phyloP scores from a whole-genome alignment of 1,140 invertebrate species.

The Apis mellifera region DNA sequence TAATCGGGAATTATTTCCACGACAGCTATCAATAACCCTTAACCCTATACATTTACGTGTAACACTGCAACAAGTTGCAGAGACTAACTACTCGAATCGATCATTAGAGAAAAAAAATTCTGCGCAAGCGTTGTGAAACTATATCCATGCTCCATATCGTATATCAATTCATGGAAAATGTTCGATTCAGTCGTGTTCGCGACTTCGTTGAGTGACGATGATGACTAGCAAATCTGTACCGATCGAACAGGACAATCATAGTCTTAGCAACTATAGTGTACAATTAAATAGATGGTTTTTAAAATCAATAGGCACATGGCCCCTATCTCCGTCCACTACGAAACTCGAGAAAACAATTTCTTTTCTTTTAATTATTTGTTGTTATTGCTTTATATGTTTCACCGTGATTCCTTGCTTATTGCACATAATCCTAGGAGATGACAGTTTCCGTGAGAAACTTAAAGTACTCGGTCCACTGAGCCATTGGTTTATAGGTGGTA shows the following conservation, averaged over 20 bases:
- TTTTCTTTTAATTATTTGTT: constrained; percentile 2
- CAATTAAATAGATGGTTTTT: constrained; percentile 53
- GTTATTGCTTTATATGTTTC: constrained; percentile 17
- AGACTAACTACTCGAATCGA: constrained; percentile 35
- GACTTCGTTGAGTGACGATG: neutral
- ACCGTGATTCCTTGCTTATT: constrained; percentile 40
- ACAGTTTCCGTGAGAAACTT: constrained; percentile 9
- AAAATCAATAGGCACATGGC: constrained; percentile 60
- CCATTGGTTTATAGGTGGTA: constrained; percentile 44
- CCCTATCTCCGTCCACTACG: neutral
- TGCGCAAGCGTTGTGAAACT: neutral
- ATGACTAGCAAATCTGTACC: neutral
- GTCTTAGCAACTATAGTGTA: constrained; percentile 28
- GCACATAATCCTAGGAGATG: constrained; percentile 24
- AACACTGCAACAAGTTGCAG: constrained; percentile 4
- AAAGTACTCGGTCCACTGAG: constrained; percentile 39
- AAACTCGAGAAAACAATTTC: constrained; percentile 22
- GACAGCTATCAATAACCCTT: neutral
- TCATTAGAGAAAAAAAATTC: neutral
- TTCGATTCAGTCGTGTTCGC: neutral
- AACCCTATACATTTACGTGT: neutral
- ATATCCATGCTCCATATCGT: too few relatives aligned
- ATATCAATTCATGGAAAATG: too few relatives aligned
- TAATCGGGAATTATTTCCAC: neutral
- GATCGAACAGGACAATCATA: neutral